Evolutionary conservation across 1,140 invertebrate genomes (phyloP).

Genomic region (Monomorium pharaonis): DNA sequence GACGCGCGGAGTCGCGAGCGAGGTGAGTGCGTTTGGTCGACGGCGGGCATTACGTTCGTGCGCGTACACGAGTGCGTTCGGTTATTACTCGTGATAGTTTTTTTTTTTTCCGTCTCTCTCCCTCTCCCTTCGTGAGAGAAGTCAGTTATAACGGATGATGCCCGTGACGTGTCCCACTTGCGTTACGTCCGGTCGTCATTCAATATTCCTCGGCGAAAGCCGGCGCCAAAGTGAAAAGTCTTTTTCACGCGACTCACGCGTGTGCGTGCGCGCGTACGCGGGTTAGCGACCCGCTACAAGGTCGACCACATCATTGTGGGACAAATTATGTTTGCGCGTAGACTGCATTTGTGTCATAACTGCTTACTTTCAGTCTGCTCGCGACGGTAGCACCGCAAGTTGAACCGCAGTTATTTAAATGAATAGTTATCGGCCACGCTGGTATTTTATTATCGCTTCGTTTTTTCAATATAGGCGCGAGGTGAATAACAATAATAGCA

Average conservation of each 20-base stretch:
- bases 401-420: background rate
- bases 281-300: conserved; percentile 64
- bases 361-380: conserved; percentile 1
- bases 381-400: background rate
- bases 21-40: background rate
- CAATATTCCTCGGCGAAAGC: conserved; percentile 62
- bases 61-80: background rate
- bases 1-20: too few relatives aligned
- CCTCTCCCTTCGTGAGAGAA: background rate
- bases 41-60: background rate
- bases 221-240: conserved; percentile 63
- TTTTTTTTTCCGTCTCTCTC: background rate
- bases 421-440: background rate
- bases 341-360: conserved; percentile 50
- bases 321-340: conserved; percentile 53
- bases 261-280: background rate
- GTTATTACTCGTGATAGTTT: background rate
- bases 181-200: conserved; percentile 7
- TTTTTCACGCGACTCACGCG: conserved; percentile 26
- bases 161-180: conserved; percentile 8
- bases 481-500: too few relatives aligned
- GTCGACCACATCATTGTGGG: conserved; percentile 52
- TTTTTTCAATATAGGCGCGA: too few relatives aligned
- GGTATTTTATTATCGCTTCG: background rate
- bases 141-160: conserved; percentile 20